These are phyloP conservation scores for Zaprionus ornatus DNA, from an alignment of 1,140 invertebrate genomes.

Conservation along the genomic window DNA sequence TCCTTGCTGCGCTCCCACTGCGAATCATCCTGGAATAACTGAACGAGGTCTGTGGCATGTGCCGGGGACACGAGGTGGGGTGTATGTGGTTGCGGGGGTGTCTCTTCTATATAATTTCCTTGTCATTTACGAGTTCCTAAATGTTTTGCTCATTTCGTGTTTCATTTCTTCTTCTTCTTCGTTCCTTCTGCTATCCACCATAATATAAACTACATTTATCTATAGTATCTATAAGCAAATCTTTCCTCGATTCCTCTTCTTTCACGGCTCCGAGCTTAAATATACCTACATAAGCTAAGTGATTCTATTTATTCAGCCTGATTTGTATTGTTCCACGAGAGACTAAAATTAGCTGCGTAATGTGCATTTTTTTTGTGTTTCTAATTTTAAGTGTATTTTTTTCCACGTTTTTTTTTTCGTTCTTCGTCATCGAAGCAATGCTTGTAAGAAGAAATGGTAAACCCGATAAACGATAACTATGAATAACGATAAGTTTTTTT, in stretches of 20 bases:
- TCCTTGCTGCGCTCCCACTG: constrained; percentile 1
- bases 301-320: constrained; percentile 68
- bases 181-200: constrained; percentile 6
- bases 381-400: constrained; percentile 51
- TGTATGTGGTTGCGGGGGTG: not conserved
- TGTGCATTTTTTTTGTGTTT: constrained; percentile 45
- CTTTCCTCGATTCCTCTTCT: not conserved
- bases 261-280: constrained; percentile 59
- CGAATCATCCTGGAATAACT: not conserved
- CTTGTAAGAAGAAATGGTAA: constrained; percentile 58
- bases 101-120: constrained; percentile 27
- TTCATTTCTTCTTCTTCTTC: not conserved
- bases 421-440: constrained; percentile 60
- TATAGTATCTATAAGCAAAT: not conserved
- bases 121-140: constrained; percentile 55
- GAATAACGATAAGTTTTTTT: constrained; percentile 41
- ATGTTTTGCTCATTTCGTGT: constrained; percentile 35
- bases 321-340: constrained; percentile 64
- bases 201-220: not conserved
- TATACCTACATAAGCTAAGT: constrained; percentile 47
- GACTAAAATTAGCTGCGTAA: constrained; percentile 76
- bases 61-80: not conserved
- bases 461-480: constrained; percentile 45
- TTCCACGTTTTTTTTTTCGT: constrained; percentile 7
- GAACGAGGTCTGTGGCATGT: not conserved